Conservation (phyloP, 1,140 invertebrate genomes). For the Diorhabda elongata region DNA sequence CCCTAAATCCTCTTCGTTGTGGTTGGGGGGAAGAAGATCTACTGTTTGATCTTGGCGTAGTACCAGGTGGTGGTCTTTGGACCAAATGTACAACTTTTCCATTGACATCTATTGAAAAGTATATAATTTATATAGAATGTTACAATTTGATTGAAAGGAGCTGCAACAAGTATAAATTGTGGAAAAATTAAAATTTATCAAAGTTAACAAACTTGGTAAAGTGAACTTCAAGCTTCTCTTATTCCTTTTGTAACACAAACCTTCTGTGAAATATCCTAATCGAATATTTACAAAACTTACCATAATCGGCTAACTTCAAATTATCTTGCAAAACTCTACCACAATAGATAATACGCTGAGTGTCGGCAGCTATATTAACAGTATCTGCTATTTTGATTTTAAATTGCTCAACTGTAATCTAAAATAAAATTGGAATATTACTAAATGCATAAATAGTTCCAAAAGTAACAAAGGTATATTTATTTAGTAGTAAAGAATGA, state of each 20-base stretch:
- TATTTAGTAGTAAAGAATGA: too few relatives aligned
- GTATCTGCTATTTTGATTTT: slow-evolving; percentile 78
- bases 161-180: too few relatives aligned
- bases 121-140: neutral
- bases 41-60: slow-evolving; percentile 42
- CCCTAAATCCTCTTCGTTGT: slow-evolving; percentile 40
- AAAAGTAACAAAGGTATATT: too few relatives aligned
- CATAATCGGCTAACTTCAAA: slow-evolving; percentile 82
- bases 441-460: too few relatives aligned
- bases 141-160: too few relatives aligned
- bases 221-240: too few relatives aligned
- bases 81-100: slow-evolving; percentile 92
- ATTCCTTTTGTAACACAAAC: too few relatives aligned
- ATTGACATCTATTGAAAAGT: slow-evolving; percentile 67
- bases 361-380: slow-evolving; percentile 72
- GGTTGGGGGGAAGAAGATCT: slow-evolving; percentile 45
- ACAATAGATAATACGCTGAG: slow-evolving; percentile 88
- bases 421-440: slow-evolving; percentile 34
- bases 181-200: too few relatives aligned
- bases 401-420: slow-evolving; percentile 83
- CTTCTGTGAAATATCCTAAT: too few relatives aligned
- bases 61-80: slow-evolving; percentile 69
- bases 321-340: slow-evolving; percentile 88
- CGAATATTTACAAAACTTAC: slow-evolving; percentile 49
- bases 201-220: too few relatives aligned